Evolutionary conservation across 1,140 invertebrate species (phyloP).

Genomic region (Leptonema lineaticorne): DNA sequence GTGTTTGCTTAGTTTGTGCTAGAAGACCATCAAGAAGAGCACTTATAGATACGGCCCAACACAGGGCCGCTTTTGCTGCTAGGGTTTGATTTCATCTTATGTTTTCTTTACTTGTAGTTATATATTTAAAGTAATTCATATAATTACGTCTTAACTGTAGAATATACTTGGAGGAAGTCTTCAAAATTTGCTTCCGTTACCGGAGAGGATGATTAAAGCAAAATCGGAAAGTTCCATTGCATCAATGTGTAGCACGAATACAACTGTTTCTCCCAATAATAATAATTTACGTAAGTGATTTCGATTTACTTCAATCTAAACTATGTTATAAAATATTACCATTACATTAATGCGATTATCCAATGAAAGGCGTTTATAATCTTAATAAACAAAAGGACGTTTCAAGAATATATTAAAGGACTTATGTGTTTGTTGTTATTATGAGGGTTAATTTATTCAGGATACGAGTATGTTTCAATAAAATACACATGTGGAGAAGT

Average conservation of each 20-base stretch:
- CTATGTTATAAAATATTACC: no score
- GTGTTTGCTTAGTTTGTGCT: constrained; percentile 83
- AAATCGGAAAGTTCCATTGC: constrained; percentile 80
- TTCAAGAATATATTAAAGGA: no score
- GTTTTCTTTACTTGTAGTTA: neutral
- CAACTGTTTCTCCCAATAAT: constrained; percentile 56
- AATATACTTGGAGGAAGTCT: constrained; percentile 77
- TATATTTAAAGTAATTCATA: neutral
- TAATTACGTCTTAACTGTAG: constrained; percentile 45
- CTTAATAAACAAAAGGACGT: no score
- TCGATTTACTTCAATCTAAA: no score
- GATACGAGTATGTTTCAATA: no score
- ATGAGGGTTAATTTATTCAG: no score
- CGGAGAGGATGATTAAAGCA: constrained; percentile 89
- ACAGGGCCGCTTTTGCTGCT: constrained; percentile 67
- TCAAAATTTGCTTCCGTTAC: constrained; percentile 74
- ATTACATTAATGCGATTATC: no score
- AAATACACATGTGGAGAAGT: no score
- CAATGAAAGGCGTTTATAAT: no score
- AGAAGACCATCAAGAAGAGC: constrained; percentile 55
- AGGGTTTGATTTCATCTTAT: constrained; percentile 56
- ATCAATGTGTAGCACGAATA: constrained; percentile 57
- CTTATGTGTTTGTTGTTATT: no score
- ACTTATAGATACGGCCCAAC: constrained; percentile 64
- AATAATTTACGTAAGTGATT: constrained; percentile 30